phyloP scores from a whole-genome alignment of 2,888 invertebrate species.

The Rutpela maculata region DNA sequence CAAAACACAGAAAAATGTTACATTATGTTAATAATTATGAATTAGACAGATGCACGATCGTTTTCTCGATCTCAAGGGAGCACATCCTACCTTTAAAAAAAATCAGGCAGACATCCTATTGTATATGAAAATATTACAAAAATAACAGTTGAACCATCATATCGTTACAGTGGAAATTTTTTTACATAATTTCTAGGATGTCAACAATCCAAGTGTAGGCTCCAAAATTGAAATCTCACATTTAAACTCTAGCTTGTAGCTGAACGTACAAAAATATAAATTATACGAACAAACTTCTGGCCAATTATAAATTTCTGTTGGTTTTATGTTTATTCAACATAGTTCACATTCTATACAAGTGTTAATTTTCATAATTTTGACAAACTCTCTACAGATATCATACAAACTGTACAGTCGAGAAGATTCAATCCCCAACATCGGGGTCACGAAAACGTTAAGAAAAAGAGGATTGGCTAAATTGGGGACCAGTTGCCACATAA shows the following conservation, averaged over 20 bases:
- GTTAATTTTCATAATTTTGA: neutral
- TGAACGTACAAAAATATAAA: neutral
- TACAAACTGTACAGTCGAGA: neutral
- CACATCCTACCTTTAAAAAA: neutral
- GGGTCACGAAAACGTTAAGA: too few relatives aligned
- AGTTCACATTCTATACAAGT: conserved; percentile 4
- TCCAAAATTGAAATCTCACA: neutral
- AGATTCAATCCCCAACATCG: too few relatives aligned
- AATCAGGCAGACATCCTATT: neutral
- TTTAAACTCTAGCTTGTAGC: neutral
- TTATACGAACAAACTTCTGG: neutral
- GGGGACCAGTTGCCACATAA: too few relatives aligned
- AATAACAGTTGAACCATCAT: neutral
- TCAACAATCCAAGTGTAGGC: neutral
- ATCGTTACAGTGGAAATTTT: neutral
- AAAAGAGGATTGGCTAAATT: too few relatives aligned
- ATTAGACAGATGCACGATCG: neutral
- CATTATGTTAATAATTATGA: neutral
- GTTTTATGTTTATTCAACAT: neutral
- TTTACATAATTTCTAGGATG: neutral
- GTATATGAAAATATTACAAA: neutral
- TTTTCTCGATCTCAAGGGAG: neutral
- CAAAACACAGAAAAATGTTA: neutral
- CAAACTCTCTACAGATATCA: neutral
- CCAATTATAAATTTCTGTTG: neutral